These are phyloP conservation scores for Tenthredo mesomela DNA, from an alignment of 2,888 invertebrate genomes.

Conservation along the genomic window DNA sequence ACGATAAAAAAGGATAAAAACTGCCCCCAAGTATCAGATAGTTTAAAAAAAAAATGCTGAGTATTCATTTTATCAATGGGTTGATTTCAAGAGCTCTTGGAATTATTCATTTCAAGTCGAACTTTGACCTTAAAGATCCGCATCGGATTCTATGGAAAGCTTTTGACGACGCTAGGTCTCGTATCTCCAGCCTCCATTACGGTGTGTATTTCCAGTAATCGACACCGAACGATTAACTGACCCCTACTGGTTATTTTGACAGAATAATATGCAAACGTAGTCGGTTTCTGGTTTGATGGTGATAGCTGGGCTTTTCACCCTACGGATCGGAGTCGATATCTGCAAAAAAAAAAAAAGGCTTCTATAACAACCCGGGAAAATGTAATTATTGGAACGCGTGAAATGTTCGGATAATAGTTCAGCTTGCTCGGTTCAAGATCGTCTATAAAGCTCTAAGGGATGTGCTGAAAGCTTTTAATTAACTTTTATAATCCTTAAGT, in stretches of 20 bases:
- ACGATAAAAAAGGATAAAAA: neutral
- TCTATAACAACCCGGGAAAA: neutral
- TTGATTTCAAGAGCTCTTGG: neutral
- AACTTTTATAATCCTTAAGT: neutral
- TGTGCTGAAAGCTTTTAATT: neutral
- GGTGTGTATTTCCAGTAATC: neutral
- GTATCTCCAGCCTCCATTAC: neutral
- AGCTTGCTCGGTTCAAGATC: neutral
- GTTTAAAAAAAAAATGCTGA: neutral
- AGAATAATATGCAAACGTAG: slow-evolving; percentile 11
- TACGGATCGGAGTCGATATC: neutral
- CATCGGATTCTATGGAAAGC: neutral
- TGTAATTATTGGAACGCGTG: neutral
- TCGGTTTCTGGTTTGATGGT: neutral
- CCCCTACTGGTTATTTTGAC: neutral
- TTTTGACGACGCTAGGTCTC: neutral
- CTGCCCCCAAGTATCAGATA: neutral
- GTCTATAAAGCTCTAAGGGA: neutral
- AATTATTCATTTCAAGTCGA: neutral
- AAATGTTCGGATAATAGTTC: neutral
- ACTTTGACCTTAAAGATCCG: neutral
- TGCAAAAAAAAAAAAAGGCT: neutral
- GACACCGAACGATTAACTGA: neutral
- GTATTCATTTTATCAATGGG: neutral
- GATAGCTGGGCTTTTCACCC: neutral